Base-by-base conservation (phyloP, 2,113 vertebrate species). In the Dicrurus megarhynchus region DNA sequence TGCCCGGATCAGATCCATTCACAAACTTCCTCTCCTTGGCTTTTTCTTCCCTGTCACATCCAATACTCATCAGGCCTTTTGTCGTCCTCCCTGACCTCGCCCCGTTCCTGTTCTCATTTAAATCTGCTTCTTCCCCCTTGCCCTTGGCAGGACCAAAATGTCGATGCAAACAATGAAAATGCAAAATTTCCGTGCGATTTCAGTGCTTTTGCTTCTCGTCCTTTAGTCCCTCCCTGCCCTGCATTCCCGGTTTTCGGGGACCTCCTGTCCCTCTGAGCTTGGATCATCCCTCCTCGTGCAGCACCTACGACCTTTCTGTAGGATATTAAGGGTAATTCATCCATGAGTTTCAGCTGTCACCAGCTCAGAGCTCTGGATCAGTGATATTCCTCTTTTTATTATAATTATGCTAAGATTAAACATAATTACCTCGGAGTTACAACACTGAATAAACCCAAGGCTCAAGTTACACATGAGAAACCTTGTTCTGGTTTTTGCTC, bases 21-120 rank as follows among this genome's bases (percentile, higher is more conserved):
- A 60, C 84, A 81, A 84, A 63, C 94, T 84, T 90, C 96, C 84
- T 78, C 84, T 52, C 16, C 3, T 68, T 95, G 92, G 42, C 89
- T 84, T 28, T 24, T 39, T 5, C 76, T 21, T 47, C 73, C 41
- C 86, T 63, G 16, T 44, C 64, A 3, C 80, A 79, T 82, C 60
- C 52, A 59, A 77, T 32, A 3, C 44, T 57, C 47, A 3, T 42
- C 90, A 47, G 79, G 57, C 2, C 18, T 84, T 77, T 2, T 22
- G 50, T 7, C 1, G 11, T 69, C 93, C 50, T 74, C 16, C 91
- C 73, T 90, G 91, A 46, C 67, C 88, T 75, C 79, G 9, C 55
- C 57, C 35, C 23, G 2, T 6, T 69, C 82, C 90, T 79, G 78
- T 50, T 91, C 65, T 82, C 69, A 3, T 44, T 41, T 39, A 4